Evolutionary conservation across 2,888 invertebrate genomes (phyloP), one percentile per base, ranked within the genome.

Genomic region (Drosophila prostipennis): DNA sequence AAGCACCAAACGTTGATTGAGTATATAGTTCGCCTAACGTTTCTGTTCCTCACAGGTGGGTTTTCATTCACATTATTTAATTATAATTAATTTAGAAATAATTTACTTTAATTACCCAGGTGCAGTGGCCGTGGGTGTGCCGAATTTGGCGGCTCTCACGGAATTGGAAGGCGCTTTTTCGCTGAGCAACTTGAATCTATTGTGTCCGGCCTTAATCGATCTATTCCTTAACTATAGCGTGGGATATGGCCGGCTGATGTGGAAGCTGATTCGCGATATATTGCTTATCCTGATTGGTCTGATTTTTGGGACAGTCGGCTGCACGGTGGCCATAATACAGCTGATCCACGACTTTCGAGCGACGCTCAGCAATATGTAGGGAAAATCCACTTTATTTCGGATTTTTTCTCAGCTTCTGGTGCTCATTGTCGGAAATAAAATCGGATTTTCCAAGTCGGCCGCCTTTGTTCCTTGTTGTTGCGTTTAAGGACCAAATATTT

Each of bases 161-260:
- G 80, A 79, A 19, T 55, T 83, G 67, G 82, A 80, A 39, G 83
- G 83, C 0, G 77, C 83, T 19, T 84, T 83, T 46, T 80, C 84
- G 0, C 46, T 84, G 14, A 71, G 76, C 36, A 84, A 73, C 26
- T 52, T 83, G 26, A 84, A 84, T 54, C 56, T 83, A 0, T 39
- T 83, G 13, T 82, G 82, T 19, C 83, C 83, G 16, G 82, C 84
- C 0, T 10, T 84, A n/a, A 80, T 83, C 36, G 77, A 83, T 14
- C 51, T 83, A 19, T 75, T 80, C 23, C 64, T 84, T 0, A 74
- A 77, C 39, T 83, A 81, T 45, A 39, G 49, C 2, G 1, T 11
- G 0, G 84, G 84, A 7, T 83, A 84, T 26, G 83, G 83, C 1
- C 49, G 67, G 1, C 34, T 84, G 2, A 65, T 36, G 8, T 84